Percentiles rank a stretch among this genome's conserved stretches.
These are phyloP conservation scores for Notechis scutatus DNA, from an alignment of 2,113 vertebrate species.

Conservation along the genomic window DNA sequence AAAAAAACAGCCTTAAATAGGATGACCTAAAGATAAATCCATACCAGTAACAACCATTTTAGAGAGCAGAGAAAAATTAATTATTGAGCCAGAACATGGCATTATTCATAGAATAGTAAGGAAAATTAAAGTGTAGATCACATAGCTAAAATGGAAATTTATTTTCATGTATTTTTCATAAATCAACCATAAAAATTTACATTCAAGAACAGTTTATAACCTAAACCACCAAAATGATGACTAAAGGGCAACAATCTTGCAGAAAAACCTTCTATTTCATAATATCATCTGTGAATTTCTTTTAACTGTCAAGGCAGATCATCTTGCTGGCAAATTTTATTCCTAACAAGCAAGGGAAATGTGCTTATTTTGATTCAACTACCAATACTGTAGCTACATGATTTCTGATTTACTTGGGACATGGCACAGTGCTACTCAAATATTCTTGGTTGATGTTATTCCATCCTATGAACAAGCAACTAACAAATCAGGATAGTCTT, in stretches of 20 bases:
- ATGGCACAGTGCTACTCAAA: not conserved
- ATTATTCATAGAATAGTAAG: slow-evolving; percentile 29
- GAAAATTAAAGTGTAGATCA: not conserved
- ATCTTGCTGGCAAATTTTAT: not conserved
- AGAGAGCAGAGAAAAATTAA: slow-evolving; percentile 16
- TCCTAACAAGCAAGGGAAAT: not conserved
- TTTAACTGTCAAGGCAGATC: not conserved
- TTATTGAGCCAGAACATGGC: not conserved
- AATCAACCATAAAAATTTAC: not conserved
- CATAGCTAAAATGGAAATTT: not conserved
- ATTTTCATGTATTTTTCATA: not conserved
- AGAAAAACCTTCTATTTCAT: not conserved
- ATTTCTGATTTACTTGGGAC: not conserved
- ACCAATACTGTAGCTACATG: not conserved
- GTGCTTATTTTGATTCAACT: not conserved
- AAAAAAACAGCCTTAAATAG: not conserved
- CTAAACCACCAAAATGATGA: not conserved
- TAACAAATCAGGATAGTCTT: not conserved
- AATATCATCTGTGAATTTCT: not conserved
- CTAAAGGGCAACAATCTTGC: not conserved
- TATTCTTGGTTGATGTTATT: not conserved
- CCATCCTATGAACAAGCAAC: not conserved
- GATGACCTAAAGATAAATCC: not conserved
- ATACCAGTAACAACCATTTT: not conserved
- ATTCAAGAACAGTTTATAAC: not conserved